Base-by-base conservation (phyloP, 2,797 vertebrate genomes). In the Coregonus sp. region DNA sequence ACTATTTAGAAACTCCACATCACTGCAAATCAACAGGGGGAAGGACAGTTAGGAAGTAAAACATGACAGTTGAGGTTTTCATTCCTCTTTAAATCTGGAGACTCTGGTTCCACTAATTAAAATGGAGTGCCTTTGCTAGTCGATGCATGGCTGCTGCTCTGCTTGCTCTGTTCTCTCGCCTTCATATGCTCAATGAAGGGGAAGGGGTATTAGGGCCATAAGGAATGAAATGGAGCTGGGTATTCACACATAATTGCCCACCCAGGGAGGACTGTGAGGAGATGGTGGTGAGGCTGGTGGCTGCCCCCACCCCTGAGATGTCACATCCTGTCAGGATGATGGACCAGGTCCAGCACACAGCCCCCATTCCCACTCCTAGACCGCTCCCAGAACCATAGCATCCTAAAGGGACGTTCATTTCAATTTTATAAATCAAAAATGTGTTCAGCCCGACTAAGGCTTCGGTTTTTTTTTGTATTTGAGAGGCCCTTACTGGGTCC, bases 191-290 rank as follows among this genome's bases (percentile, higher is more conserved):
- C 88, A 88, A 79, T 84, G 83, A 86, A 86, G 88, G 85, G 84
- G 86, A 89, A 90, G 88, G 72, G 83, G 82, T 89, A 89, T 92
- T 88, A 87, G 81, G 90, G 89, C 89, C 89, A 86, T 90, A 88
- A 91, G 86, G 86, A 93, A 91, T 89, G 91, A 92, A 92, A 93
- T 80, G 81, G 90, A 90, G 88, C 85, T 86, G 85, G 86, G 89
- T 88, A 90, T 92, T 91, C 91, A 81, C 86, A 90, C 86, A 88
- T 94, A 94, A 94, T 94, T 94, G 92, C 92, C 92, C 93, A 92
- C 92, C 91, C 90, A 90, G 92, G 93, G 93, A 94, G 92, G 90
- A 87, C 77, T 59, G 56, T 5, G 18, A 59, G 56, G n/a, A 20
- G 56, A 7, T 18, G 56, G 6, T 59, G 56, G 56, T 16, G 87